A percentile compares a stretch with the other conserved stretches of the same genome.
These are phyloP conservation scores for Crepidodera aurea DNA, from an alignment of 2,888 invertebrate species.

Conservation along the genomic window DNA sequence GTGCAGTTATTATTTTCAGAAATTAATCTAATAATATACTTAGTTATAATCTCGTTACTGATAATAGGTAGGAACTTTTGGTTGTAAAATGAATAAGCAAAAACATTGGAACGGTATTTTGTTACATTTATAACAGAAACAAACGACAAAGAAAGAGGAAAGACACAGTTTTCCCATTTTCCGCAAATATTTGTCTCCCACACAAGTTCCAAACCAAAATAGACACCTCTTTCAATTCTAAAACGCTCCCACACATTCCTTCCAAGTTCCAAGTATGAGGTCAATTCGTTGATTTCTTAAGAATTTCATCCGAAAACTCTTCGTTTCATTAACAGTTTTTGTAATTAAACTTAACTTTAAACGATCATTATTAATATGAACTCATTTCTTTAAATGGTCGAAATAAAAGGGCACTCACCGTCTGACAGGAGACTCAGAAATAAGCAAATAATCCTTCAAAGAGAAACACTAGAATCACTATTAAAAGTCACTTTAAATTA, in stretches of 20 bases:
- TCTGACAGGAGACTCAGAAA: not conserved
- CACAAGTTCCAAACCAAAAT: conserved; percentile 3
- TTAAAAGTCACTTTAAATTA: conserved; percentile 1
- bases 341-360: not conserved
- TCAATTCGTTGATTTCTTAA: not conserved
- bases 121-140: too few relatives aligned
- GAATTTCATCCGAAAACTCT: not conserved
- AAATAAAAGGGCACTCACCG: conserved; percentile 12
- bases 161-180: not conserved
- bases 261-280: conserved; percentile 1
- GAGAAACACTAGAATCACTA: not conserved
- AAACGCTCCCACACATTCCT: not conserved
- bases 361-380: conserved; percentile 1
- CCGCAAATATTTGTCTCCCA: conserved; percentile 8
- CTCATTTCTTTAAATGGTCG: not conserved
- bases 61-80: too few relatives aligned
- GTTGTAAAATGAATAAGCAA: too few relatives aligned
- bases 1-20: too few relatives aligned
- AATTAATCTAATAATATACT: too few relatives aligned
- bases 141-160: too few relatives aligned
- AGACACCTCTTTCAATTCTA: not conserved
- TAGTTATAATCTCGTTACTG: too few relatives aligned
- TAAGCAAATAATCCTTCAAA: not conserved
- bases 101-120: too few relatives aligned
- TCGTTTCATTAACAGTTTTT: not conserved